Conservation (phyloP, 2,797 vertebrate genomes). For the Acanthopagrus latus region DNA sequence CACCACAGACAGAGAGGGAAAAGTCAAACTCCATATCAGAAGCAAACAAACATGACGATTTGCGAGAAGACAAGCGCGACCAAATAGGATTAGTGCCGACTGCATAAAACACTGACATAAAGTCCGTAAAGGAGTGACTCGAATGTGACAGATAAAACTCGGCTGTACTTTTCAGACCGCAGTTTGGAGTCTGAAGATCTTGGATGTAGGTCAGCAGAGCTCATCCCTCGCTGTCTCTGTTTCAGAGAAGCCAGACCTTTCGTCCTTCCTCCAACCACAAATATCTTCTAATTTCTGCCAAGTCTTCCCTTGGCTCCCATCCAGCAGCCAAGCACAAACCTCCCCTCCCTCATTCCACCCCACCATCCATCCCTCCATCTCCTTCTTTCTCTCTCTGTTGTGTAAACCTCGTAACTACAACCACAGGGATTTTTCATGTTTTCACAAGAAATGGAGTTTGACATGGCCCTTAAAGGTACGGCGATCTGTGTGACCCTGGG, state of each 20-base stretch:
- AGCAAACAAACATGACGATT: slow-evolving; percentile 51
- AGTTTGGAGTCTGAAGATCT: slow-evolving; percentile 34
- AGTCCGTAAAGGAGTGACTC: slow-evolving; percentile 32
- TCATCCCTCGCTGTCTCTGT: slow-evolving; percentile 44
- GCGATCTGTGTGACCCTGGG: slow-evolving; percentile 35
- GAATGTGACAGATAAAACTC: slow-evolving; percentile 44
- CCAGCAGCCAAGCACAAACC: slow-evolving; percentile 44
- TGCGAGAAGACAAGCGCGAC: slow-evolving; percentile 47
- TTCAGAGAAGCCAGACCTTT: slow-evolving; percentile 57
- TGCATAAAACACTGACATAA: slow-evolving; percentile 34
- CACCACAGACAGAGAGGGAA: slow-evolving; percentile 39
- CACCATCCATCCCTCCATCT: slow-evolving; percentile 38
- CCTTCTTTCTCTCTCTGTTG: slow-evolving; percentile 52
- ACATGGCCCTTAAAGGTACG: slow-evolving; percentile 61
- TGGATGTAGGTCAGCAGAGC: slow-evolving; percentile 51
- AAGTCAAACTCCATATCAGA: slow-evolving; percentile 39
- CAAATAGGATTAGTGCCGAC: slow-evolving; percentile 54
- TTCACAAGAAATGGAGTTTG: slow-evolving; percentile 69
- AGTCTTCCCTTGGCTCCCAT: slow-evolving; percentile 56
- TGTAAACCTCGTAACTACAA: slow-evolving; percentile 66
- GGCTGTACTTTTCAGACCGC: slow-evolving; percentile 49
- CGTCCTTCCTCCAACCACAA: slow-evolving; percentile 61
- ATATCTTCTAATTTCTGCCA: slow-evolving; percentile 61
- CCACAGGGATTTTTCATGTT: slow-evolving; percentile 64
- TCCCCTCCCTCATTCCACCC: slow-evolving; percentile 41